Conservation (phyloP, 2,113 vertebrate species). For the Petroica traversi region DNA sequence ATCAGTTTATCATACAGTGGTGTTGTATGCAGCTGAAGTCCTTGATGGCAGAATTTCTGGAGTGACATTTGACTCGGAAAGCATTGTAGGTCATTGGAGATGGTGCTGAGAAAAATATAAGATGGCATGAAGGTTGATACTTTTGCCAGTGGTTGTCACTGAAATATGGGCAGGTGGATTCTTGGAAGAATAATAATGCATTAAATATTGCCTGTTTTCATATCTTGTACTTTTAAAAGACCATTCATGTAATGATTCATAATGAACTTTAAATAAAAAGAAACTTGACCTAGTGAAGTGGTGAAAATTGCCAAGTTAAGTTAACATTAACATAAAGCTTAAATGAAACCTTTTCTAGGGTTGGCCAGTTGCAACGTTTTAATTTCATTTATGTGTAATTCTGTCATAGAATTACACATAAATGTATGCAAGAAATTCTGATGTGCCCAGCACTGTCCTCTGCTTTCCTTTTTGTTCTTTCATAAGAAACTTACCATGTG, state of each 20-base stretch:
- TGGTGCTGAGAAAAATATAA: background rate
- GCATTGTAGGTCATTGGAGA: background rate
- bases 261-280: background rate
- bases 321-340: background rate
- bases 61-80: background rate
- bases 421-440: background rate
- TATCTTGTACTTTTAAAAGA: background rate
- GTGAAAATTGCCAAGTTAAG: background rate
- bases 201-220: background rate
- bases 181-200: background rate
- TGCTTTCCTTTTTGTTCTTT: background rate
- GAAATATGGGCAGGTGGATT: background rate
- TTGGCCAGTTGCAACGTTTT: background rate
- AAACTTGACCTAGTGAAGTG: background rate
- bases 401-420: no score
- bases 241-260: background rate
- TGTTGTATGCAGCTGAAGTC: background rate
- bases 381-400: background rate
- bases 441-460: background rate
- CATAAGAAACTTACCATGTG: rapidly evolving
- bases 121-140: background rate
- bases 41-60: background rate
- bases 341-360: background rate
- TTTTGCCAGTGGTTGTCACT: background rate
- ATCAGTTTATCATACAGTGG: background rate